phyloP scores from a whole-genome alignment of 2,888 invertebrate genomes.

The Spilosoma lubricipeda region DNA sequence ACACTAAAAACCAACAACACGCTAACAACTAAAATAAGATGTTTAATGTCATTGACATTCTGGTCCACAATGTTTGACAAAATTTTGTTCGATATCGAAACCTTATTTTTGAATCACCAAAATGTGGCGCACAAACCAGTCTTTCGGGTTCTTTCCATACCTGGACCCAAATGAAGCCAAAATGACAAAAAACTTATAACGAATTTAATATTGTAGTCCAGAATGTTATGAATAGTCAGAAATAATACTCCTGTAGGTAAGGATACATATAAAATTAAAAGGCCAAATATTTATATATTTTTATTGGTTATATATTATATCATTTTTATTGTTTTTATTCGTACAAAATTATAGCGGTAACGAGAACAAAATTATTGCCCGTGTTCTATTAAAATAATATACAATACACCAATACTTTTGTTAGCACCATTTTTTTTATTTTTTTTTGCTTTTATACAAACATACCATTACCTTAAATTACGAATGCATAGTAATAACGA shows the following conservation, averaged over 20 bases:
- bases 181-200: no score
- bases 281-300: constrained; percentile 64
- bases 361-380: constrained; percentile 76
- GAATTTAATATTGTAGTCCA: no score
- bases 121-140: no score
- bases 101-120: no score
- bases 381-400: constrained; percentile 73
- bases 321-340: constrained; percentile 71
- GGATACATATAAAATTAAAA: constrained; percentile 45
- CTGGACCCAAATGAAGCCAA: no score
- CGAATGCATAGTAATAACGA: constrained; percentile 75
- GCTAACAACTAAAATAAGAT: no score
- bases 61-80: no score
- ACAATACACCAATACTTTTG: constrained; percentile 80
- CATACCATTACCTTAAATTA: constrained; percentile 79
- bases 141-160: no score
- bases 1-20: no score
- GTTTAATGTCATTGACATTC: no score
- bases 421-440: constrained; percentile 82
- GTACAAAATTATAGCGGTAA: constrained; percentile 81
- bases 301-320: constrained; percentile 77
- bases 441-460: constrained; percentile 74
- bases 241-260: neutral
- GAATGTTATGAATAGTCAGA: no score
- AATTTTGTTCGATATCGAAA: no score